phyloP scores from a whole-genome alignment of 2,888 invertebrate species.

The Pristionchus entomophagus region DNA sequence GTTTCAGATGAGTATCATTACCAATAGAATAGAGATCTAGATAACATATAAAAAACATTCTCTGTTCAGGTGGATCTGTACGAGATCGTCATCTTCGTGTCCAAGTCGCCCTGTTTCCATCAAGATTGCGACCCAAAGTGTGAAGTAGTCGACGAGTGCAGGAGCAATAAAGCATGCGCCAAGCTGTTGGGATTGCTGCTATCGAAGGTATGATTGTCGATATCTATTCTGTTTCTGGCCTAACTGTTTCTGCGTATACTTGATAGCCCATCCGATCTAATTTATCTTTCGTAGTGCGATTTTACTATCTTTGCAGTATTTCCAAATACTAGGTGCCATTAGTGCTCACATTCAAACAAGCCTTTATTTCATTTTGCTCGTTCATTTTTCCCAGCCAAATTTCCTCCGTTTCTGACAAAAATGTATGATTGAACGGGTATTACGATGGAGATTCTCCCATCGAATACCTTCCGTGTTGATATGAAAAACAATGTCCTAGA shows the following conservation, averaged over 20 bases:
- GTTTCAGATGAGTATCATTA: too few species aligned
- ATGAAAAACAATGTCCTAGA: not conserved
- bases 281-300: too few species aligned
- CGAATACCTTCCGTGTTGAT: not conserved
- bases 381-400: too few species aligned
- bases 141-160: constrained; percentile 76
- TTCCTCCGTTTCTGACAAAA: too few species aligned
- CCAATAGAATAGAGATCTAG: too few species aligned
- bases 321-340: too few species aligned
- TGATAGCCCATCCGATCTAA: too few species aligned
- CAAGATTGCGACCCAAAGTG: constrained; percentile 76
- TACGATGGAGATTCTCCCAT: not conserved
- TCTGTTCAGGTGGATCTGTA: constrained; percentile 73
- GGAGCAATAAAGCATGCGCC: constrained; percentile 74
- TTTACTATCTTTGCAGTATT: too few species aligned
- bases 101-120: constrained; percentile 76
- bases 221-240: too few species aligned
- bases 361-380: not conserved
- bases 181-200: constrained; percentile 74
- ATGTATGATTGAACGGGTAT: too few species aligned
- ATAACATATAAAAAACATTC: not conserved
- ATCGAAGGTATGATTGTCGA: constrained; percentile 61
- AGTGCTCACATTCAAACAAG: too few species aligned
- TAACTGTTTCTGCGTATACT: too few species aligned
- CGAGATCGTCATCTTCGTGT: constrained; percentile 75